Evolutionary conservation across 2,888 invertebrate species (phyloP), one percentile per base, ranked within the genome.

Genomic region (Mesochorus sp.): DNA sequence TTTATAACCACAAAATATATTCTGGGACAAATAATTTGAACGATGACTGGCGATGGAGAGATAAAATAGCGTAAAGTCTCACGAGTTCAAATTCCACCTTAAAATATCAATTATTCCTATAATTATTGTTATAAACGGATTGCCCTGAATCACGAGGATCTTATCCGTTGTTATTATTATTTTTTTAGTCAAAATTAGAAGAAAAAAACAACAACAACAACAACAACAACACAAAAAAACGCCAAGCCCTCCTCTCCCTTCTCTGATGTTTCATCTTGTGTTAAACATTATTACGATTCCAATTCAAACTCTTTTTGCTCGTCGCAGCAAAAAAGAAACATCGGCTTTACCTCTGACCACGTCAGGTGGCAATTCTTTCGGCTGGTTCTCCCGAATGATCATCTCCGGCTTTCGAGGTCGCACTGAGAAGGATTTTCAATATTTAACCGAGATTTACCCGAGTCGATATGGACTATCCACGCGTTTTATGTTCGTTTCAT

Each of bases 361-460:
- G 92, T 97, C 97, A 86, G 97, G 97, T 80, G 97, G 97, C 88
- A 97, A 92, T 91, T 97, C 97, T 82, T 95, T 92, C 1, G 98
- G 98, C 91, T 96, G 95, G 92, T 96, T 98, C 92, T 98, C 98
- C 85, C 97, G 94, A 87, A 98, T 97, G 84, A 98, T 97, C 92
- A 97, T 93, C 92, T 97, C 96, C 82, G 96, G 96, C 91, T 95
- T 96, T 90, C 94, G 94, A 57, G 95, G 94, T 84, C 93, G 93
- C 74, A 94, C 95, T 94, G 88, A 31, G 85, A 87, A 83, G 86
- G 80, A 87, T 85, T 84, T 82, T 84, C 79, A 86, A 85, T 80
- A 84, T 70, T 17, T 77, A 81, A 47, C 44, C 24, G 12, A 21
- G 3, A 19, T 6, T 37, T n/a, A n/a, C n/a, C n/a, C 57, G 57